Percentiles rank a stretch among this genome's conserved stretches.
phyloP scores from a whole-genome alignment of 2,113 vertebrate genomes.

The Thalassoma bifasciatum region DNA sequence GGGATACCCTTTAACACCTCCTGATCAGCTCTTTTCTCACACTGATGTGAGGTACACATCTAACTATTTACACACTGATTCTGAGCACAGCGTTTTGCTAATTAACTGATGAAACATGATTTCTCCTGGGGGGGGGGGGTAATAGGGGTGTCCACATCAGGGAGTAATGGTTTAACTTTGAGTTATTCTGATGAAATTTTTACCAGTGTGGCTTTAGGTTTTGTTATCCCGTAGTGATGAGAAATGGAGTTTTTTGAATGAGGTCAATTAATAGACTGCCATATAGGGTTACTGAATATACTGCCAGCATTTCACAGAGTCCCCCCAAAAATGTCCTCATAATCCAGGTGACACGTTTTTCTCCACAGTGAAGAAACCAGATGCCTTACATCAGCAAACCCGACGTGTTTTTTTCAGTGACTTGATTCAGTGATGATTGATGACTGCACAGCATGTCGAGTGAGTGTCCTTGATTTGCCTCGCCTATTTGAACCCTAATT shows the following conservation, averaged over 20 bases:
- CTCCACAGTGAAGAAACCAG: not conserved
- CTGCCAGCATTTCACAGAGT: not conserved
- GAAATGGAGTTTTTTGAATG: not conserved
- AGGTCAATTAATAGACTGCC: not conserved
- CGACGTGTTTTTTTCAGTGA: conserved; percentile 31
- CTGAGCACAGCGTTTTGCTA: not conserved
- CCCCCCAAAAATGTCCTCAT: too few relatives aligned
- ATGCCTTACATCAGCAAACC: conserved; percentile 1
- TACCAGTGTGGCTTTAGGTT: not conserved
- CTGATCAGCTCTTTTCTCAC: conserved; percentile 12
- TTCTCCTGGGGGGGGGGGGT: not conserved
- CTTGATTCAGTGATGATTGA: conserved; percentile 50
- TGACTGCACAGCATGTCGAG: conserved; percentile 35
- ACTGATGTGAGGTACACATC: not conserved
- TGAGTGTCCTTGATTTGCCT: conserved; percentile 60
- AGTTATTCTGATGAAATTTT: not conserved
- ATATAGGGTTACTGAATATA: not conserved
- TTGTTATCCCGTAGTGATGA: not conserved
- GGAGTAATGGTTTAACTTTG: not conserved
- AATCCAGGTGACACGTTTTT: not conserved
- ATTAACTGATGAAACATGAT: not conserved
- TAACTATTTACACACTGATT: not conserved
- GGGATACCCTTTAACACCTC: not conserved
- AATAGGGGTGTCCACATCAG: not conserved
- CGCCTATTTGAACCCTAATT: conserved; percentile 73